phyloP scores from a whole-genome alignment of 2,888 invertebrate species.

The Zootermopsis nevadensis region DNA sequence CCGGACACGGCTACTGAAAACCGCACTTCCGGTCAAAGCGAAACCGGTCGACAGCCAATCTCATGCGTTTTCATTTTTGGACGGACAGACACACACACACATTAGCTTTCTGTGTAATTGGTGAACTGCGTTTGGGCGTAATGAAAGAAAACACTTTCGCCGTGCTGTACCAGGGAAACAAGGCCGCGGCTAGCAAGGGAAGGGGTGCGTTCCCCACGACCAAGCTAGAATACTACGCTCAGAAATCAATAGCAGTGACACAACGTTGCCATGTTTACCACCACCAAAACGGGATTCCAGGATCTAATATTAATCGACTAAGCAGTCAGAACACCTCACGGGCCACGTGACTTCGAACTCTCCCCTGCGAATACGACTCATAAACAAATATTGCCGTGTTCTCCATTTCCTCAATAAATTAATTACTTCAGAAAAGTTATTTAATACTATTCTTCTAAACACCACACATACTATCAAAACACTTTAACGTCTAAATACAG shows the following conservation, averaged over 20 bases:
- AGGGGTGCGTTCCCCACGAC: constrained; percentile 16
- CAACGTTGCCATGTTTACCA: constrained; percentile 49
- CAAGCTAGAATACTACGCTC: constrained; percentile 44
- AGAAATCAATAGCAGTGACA: constrained; percentile 56
- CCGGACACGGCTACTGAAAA: not conserved
- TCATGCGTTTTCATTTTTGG: not conserved
- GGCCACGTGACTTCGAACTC: no score
- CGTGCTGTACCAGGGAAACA: constrained; percentile 19
- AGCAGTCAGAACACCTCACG: not conserved
- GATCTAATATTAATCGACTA: not conserved
- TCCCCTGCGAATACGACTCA: not conserved
- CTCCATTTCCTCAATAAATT: not conserved
- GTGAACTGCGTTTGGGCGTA: not conserved
- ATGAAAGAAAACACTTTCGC: constrained; percentile 17
- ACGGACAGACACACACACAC: not conserved
- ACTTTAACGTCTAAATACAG: no score
- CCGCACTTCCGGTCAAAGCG: not conserved
- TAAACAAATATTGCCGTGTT: not conserved
- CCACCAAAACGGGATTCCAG: not conserved
- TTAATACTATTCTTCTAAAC: not conserved
- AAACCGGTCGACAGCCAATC: not conserved
- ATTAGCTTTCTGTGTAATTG: not conserved
- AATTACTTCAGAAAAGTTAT: not conserved
- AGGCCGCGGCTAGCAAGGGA: not conserved
- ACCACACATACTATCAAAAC: not conserved